phyloP scores from a whole-genome alignment of 2,113 vertebrate genomes.

The Cryptoleucopteryx plumbea region DNA sequence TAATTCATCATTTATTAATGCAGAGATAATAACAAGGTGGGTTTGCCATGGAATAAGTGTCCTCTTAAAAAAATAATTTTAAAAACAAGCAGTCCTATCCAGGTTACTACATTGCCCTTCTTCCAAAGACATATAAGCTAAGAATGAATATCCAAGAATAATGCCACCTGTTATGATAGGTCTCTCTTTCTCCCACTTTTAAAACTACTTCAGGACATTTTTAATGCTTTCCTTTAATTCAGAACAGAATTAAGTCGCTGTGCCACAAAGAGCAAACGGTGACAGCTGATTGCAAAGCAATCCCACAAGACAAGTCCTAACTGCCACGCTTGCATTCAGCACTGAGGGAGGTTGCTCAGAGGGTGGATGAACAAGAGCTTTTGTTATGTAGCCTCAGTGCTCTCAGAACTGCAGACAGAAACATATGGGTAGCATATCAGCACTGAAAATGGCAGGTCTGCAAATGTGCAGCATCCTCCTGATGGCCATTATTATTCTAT shows the following conservation, averaged over 20 bases:
- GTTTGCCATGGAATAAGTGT: not conserved
- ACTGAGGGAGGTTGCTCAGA: not conserved
- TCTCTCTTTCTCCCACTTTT: not conserved
- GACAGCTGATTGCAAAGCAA: not conserved
- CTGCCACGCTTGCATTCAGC: not conserved
- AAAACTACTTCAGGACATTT: not conserved
- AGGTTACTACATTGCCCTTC: not conserved
- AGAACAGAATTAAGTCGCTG: not conserved
- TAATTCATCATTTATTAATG: not conserved
- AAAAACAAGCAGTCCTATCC: not conserved
- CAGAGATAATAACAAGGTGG: not conserved
- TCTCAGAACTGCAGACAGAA: not conserved
- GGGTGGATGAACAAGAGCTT: not conserved
- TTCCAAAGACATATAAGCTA: not conserved
- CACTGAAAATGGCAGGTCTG: not conserved
- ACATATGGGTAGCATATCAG: constrained; percentile 11
- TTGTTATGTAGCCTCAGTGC: not conserved
- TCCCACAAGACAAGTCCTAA: not conserved
- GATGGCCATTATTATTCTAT: not conserved
- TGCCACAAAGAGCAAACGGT: not conserved
- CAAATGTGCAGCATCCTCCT: constrained; percentile 16
- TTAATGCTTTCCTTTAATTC: not conserved
- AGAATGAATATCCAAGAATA: not conserved
- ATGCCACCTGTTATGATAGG: not conserved
- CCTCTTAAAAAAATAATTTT: not conserved